These are phyloP conservation scores for Rutilus rutilus DNA, from an alignment of 2,113 vertebrate genomes.

Conservation along the genomic window DNA sequence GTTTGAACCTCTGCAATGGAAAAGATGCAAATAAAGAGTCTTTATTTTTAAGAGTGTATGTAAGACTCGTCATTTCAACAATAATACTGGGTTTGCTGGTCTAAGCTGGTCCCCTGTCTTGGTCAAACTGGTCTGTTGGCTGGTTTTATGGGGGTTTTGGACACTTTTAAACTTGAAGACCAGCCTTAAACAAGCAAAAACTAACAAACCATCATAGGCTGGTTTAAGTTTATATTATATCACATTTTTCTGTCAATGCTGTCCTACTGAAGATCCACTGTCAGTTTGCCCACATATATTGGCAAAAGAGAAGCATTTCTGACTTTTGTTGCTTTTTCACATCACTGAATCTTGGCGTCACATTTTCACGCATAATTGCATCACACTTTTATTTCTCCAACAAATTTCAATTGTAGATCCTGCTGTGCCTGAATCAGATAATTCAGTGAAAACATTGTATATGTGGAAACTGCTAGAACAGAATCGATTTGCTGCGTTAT, in stretches of 20 bases:
- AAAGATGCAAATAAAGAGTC: no score
- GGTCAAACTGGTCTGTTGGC: background rate
- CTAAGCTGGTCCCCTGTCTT: no score
- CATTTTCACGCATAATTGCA: conserved; percentile 3
- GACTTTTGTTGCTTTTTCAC: background rate
- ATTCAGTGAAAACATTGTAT: no score
- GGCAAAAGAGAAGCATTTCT: background rate
- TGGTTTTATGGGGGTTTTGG: background rate
- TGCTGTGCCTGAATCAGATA: background rate
- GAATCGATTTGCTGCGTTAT: conserved; percentile 6
- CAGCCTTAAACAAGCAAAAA: background rate
- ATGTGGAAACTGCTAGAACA: conserved; percentile 6
- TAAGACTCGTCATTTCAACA: no score
- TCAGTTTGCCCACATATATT: background rate
- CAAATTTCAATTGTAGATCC: conserved; percentile 4
- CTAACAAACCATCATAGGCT: background rate
- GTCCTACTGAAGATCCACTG: background rate
- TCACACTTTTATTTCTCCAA: background rate
- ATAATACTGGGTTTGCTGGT: no score
- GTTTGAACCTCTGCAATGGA: no score
- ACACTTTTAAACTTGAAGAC: background rate
- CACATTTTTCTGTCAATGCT: background rate
- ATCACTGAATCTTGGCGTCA: background rate
- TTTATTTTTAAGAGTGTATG: no score
- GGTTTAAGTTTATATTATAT: background rate